A percentile compares a stretch with the other conserved stretches of the same genome.
phyloP scores from a whole-genome alignment of 2,797 vertebrate species.

The Lacerta agilis region DNA sequence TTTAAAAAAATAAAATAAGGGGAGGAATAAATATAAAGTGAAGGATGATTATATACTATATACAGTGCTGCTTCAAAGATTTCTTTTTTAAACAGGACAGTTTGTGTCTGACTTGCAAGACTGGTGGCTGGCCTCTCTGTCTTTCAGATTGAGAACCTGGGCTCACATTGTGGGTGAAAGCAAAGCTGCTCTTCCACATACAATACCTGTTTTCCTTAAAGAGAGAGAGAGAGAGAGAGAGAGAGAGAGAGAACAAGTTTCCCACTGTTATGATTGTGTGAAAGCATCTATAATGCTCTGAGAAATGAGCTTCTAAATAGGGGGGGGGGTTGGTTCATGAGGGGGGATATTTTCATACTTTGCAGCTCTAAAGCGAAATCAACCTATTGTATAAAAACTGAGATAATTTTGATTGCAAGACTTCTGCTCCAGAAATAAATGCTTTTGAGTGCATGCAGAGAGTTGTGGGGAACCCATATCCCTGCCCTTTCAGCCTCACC shows the following conservation, averaged over 20 bases:
- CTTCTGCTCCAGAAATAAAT: neutral
- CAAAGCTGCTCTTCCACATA: neutral
- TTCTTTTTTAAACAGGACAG: neutral
- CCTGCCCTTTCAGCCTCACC: neutral
- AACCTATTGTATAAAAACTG: neutral
- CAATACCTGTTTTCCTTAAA: neutral
- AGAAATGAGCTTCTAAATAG: neutral
- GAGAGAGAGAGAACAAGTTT: neutral
- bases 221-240: neutral
- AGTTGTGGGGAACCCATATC: neutral
- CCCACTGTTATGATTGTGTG: neutral
- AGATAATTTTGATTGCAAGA: neutral
- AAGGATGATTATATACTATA: neutral
- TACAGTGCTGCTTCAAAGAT: neutral
- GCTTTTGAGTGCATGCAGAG: neutral
- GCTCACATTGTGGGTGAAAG: neutral
- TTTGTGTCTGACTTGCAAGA: neutral
- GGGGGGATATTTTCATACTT: neutral
- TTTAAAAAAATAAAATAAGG: neutral
- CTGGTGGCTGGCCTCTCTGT: neutral
- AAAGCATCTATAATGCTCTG: neutral
- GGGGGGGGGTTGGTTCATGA: neutral
- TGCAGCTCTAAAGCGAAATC: neutral
- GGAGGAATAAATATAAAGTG: neutral
- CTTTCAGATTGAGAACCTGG: neutral